Percentiles rank a stretch among this genome's conserved stretches.
Evolutionary conservation across 2,113 vertebrate species (phyloP).

Genomic region (Callochromis pleurospilus): DNA sequence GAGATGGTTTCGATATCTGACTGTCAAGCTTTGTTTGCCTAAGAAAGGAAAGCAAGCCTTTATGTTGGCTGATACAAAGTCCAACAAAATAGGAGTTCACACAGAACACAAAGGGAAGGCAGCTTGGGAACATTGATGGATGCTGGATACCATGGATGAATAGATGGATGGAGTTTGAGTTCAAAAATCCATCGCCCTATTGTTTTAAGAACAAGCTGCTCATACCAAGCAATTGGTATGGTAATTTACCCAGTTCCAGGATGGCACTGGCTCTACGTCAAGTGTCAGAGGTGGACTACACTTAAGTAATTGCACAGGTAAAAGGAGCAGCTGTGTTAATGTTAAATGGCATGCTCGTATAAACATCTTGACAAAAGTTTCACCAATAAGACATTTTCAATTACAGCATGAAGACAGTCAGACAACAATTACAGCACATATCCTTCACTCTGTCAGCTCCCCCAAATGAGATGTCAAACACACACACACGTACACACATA

Average conservation of each 20-base stretch:
- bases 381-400: conserved; percentile 57
- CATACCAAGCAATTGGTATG: not conserved
- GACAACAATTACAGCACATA: conserved; percentile 57
- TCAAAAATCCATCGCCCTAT: not conserved
- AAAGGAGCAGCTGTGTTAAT: conserved; percentile 1
- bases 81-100: not conserved
- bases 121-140: not conserved
- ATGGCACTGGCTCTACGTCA: not conserved
- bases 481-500: not conserved
- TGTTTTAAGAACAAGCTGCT: not conserved
- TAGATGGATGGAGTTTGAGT: not conserved
- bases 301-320: conserved; percentile 16
- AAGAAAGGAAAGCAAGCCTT: not conserved
- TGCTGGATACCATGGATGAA: not conserved
- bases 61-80: not conserved
- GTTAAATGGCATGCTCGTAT: conserved; percentile 25
- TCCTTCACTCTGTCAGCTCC: conserved; percentile 49
- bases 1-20: not conserved
- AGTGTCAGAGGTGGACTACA: not conserved
- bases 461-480: conserved; percentile 53
- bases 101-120: not conserved
- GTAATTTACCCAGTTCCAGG: not conserved
- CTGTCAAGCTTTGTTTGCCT: not conserved
- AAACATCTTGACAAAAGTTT: conserved; percentile 31
- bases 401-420: conserved; percentile 49